A percentile compares a stretch with the other conserved stretches of the same genome.
Evolutionary conservation across 1,140 invertebrate genomes (phyloP).

Genomic region (Rhysida immarginata): DNA sequence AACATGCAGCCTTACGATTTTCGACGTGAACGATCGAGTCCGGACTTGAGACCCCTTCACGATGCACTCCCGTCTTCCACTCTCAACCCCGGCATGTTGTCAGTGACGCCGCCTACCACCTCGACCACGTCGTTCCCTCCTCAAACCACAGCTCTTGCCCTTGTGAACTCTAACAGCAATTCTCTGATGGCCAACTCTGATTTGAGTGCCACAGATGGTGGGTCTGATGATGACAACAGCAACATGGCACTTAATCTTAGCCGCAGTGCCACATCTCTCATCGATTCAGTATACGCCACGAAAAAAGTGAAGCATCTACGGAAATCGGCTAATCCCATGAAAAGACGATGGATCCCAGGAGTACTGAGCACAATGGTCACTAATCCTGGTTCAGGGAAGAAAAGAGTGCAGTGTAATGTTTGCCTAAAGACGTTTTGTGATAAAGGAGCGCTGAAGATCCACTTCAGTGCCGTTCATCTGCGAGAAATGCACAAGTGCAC

Average conservation of each 20-base stretch:
- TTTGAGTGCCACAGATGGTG: constrained; percentile 14
- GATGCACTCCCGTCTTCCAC: neutral
- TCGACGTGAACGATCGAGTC: constrained; percentile 49
- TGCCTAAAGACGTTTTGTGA: constrained; percentile 99
- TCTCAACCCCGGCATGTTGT: neutral
- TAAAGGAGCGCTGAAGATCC: constrained; percentile 97
- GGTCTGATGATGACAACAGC: constrained; percentile 25
- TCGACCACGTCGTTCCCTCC: constrained; percentile 17
- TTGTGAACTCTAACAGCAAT: constrained; percentile 24
- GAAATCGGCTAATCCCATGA: constrained; percentile 72
- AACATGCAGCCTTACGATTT: constrained; percentile 93
- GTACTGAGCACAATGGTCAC: constrained; percentile 78
- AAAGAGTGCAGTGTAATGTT: constrained; percentile 93
- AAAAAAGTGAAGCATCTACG: constrained; percentile 38
- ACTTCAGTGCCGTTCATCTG: constrained; percentile 96
- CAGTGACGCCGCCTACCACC: constrained; percentile 36
- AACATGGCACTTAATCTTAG: constrained; percentile 7
- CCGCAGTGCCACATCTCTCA: constrained; percentile 7
- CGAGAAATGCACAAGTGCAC: constrained; percentile 99
- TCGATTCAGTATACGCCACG: constrained; percentile 25
- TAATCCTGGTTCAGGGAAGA: constrained; percentile 82
- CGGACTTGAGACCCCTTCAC: constrained; percentile 20
- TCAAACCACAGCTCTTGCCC: constrained; percentile 19
- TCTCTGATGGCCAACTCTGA: constrained; percentile 12
- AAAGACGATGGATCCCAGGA: constrained; percentile 79